Base-by-base conservation (phyloP, 2,113 vertebrate genomes). In the Labeo rohita region DNA sequence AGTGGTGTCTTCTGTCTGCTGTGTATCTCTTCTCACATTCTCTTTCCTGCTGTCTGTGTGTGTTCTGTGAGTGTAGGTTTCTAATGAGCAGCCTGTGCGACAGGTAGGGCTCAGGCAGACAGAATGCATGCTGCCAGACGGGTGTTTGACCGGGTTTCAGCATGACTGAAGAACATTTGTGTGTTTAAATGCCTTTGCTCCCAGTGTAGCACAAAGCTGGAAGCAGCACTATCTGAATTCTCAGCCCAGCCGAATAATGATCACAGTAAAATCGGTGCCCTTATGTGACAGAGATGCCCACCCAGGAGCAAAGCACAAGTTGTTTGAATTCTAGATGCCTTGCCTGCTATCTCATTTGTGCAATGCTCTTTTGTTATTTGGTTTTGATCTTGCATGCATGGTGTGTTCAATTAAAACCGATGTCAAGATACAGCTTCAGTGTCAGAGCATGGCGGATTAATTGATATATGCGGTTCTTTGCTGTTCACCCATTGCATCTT, bases 291-390 rank as follows among this genome's bases (percentile, higher is more conserved):
- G 18, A 43, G 77, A 61, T 80, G 39, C 36, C 76, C 66, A 78
- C 49, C 85, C 80, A 54, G 81, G 89, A 92, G 65, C 70, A 74
- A 70, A 75, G 59, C 43, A 28, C 61, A 49, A 74, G 66, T 70
- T 21, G 68, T 2, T 45, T 87, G 86, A 84, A 90, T 89, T 88
- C 68, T 39, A 78, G 43, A 66, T 36, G 3, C 23, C 61, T 68
- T 36, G 63, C 23, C 65, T 79, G 86, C 95, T 94, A 91, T 90
- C 89, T 92, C 93, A 65, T 80, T 76, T 86, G 34, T 85, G 80
- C 45, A 9, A 45, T 87, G 52, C 13, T 70, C 21, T 56, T 72
- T 81, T 45, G 45, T 54, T 39, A 16, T 34, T 79, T 15, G 1
- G 39, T 82, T 85, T 75, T 54, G 28, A 49, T 79, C 79, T 28